Percentiles rank a stretch among this genome's conserved stretches.
Conservation (phyloP, 2,888 invertebrate species). For the Coecobrya sp. region DNA sequence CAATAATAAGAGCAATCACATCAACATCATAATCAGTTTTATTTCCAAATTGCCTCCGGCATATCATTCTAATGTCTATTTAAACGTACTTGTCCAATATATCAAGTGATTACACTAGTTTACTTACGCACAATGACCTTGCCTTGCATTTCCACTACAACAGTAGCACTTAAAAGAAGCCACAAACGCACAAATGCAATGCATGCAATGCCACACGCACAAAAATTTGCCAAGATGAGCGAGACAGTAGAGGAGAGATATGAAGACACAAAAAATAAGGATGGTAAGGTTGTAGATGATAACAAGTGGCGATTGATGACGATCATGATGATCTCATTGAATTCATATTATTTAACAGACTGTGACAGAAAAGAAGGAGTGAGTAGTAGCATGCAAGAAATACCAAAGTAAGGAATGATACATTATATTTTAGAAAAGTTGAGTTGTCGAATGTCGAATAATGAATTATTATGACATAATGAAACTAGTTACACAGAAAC, state of each 20-base stretch:
- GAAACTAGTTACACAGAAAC: neutral
- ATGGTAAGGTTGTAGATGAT: conserved; percentile 8
- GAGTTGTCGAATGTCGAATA: conserved; percentile 35
- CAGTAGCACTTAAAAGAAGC: conserved; percentile 17
- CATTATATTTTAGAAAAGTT: conserved; percentile 29
- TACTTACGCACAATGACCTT: conserved; percentile 70
- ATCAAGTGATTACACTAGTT: conserved; percentile 47
- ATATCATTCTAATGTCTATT: conserved; percentile 30
- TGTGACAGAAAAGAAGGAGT: conserved; percentile 6
- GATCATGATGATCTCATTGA: conserved; percentile 54
- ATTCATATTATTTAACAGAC: conserved; percentile 28
- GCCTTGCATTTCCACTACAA: conserved; percentile 62
- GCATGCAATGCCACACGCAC: conserved; percentile 50
- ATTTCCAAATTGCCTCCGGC: conserved; percentile 56
- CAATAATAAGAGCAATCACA: conserved; percentile 67
- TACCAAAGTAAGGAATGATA: conserved; percentile 17
- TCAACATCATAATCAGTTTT: conserved; percentile 58
- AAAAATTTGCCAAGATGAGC: conserved; percentile 23
- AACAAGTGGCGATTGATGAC: conserved; percentile 42
- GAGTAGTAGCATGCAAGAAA: conserved; percentile 3
- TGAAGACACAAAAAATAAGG: conserved; percentile 22
- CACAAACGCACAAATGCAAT: conserved; percentile 20
- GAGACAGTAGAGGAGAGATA: no score
- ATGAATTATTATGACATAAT: conserved; percentile 45
- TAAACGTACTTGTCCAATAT: conserved; percentile 52